A percentile compares a stretch with the other conserved stretches of the same genome.
Conservation (phyloP, 1,140 invertebrate species). For the Eupeodes corollae region DNA sequence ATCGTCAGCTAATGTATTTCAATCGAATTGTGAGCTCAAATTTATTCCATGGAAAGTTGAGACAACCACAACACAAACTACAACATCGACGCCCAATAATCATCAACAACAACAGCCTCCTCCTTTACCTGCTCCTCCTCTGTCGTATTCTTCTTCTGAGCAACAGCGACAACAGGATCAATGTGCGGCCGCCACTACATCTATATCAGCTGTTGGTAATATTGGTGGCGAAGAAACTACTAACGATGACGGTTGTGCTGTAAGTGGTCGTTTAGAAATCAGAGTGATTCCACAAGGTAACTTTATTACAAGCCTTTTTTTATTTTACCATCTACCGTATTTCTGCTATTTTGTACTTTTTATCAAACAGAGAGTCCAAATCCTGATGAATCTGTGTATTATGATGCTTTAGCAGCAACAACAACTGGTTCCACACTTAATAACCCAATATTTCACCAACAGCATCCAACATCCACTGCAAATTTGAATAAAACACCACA, state of each 20-base stretch:
- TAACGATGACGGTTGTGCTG: slow-evolving; percentile 43
- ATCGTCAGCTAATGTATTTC: neutral
- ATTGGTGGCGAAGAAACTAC: neutral
- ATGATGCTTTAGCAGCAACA: slow-evolving; percentile 20
- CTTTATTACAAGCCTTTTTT: neutral
- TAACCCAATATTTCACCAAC: too few species aligned
- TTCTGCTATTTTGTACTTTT: neutral
- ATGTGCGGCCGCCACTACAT: too few species aligned
- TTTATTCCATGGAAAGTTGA: slow-evolving; percentile 15
- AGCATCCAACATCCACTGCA: neutral
- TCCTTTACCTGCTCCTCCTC: too few species aligned
- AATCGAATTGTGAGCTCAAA: neutral
- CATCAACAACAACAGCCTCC: too few species aligned
- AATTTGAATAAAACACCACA: slow-evolving; percentile 1
- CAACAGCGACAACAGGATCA: neutral
- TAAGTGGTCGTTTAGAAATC: slow-evolving; percentile 71
- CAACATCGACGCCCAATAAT: too few species aligned
- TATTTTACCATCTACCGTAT: neutral
- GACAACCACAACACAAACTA: slow-evolving; percentile 12
- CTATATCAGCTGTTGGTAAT: neutral
- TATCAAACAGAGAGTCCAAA: slow-evolving; percentile 19
- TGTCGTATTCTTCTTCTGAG: neutral
- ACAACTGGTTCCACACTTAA: too few species aligned
- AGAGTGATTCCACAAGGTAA: slow-evolving; percentile 51
- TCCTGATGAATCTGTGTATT: slow-evolving; percentile 28